phyloP scores from a whole-genome alignment of 2,888 invertebrate genomes.

The Hydroisotoma schaefferi region DNA sequence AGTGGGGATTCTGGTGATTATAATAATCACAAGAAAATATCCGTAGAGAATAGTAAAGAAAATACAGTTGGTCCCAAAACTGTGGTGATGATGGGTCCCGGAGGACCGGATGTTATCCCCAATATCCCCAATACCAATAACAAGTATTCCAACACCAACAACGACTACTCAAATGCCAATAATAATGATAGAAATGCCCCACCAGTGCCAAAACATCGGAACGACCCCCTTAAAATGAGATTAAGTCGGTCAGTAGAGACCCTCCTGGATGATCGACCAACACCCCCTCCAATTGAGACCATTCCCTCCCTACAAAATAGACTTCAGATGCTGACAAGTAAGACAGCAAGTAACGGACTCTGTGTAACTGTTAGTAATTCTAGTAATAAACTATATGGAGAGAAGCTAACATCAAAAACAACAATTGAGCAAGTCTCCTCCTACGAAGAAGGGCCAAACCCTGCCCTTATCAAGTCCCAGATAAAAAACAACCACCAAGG shows the following conservation, averaged over 20 bases:
- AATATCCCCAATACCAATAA: background rate
- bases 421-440: background rate
- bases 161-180: background rate
- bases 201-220: constrained; percentile 52
- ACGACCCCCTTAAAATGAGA: constrained; percentile 20
- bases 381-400: background rate
- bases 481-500: constrained; percentile 3
- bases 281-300: constrained; percentile 87
- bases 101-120: constrained; percentile 6
- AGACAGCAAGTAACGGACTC: constrained; percentile 23
- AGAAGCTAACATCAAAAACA: constrained; percentile 4
- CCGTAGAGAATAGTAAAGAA: background rate
- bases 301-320: constrained; percentile 72
- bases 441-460: constrained; percentile 16
- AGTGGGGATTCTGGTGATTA: background rate
- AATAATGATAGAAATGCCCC: constrained; percentile 19
- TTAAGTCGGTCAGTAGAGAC: constrained; percentile 31
- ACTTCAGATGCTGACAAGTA: constrained; percentile 20
- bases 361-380: constrained; percentile 28
- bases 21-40: background rate
- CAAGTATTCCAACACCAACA: background rate
- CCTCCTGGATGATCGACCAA: constrained; percentile 64
- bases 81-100: constrained; percentile 4
- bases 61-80: background rate
- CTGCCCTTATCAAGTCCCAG: background rate